Base-by-base conservation (phyloP, 1,140 invertebrate genomes). In the Camponotus floridanus region DNA sequence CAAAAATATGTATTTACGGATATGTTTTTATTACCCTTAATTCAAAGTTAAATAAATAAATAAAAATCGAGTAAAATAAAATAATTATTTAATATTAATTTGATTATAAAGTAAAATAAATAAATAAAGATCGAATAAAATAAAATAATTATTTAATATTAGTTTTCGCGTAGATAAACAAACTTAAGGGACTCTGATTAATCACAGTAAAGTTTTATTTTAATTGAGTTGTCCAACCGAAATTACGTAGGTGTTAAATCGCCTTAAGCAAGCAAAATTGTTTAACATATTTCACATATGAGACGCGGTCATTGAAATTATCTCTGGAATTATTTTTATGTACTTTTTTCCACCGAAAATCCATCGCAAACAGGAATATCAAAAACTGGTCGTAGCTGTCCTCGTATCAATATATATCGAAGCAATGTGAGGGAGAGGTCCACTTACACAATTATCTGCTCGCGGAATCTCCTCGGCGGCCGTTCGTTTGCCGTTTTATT, bases 371-470 rank as follows among this genome's bases (percentile, higher is more conserved):
- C 79, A 13, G 79, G 55, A 61, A 61, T 74, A 83, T 83, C 79
- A 61, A 74, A 51, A 73, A 73, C 39, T 81, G 55, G 57, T 71
- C 67, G 51, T 65, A 83, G 65, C 31, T 42, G 70, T 73, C 71
- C 68, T 78, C 21, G 71, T 81, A 74, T n/a, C 51, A 78, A 74
- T 61, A 84, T 76, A 59, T 61, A 84, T 76, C 65, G 33, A 81
- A 70, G 79, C 42, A 90, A 86, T 26, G 48, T 59, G 65, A 11
- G n/a, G 51, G 62, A 86, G 70, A 88, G 87, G 86, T 92, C 92
- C 92, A 93, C 93, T 93, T 94, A 93, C 91, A 93, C 93, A 93
- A 94, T 94, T 94, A 94, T 94, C 93, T 91, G 84, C 89, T 91
- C 91, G 92, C 91, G 90, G 91, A 91, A 94, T 94, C 93, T 94